Conservation (phyloP, 2,888 invertebrate species). For the Andrena praecox region DNA sequence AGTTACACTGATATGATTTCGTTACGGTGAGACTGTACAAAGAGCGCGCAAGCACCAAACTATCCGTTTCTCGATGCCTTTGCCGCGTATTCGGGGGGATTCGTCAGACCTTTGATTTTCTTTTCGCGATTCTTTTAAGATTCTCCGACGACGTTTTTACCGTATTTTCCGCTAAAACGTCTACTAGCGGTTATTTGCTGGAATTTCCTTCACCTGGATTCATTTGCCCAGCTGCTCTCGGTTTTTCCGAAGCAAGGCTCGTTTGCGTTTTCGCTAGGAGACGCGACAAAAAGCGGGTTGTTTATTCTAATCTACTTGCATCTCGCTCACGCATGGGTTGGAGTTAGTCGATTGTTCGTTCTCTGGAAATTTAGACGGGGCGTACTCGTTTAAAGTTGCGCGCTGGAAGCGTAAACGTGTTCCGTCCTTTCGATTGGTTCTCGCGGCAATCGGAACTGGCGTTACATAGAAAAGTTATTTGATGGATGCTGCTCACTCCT, state of each 20-base stretch:
- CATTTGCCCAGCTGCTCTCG: too few relatives aligned
- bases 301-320: conserved; percentile 40
- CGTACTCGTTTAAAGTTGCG: too few relatives aligned
- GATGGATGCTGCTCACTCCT: not conserved
- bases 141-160: not conserved
- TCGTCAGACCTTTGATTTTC: conserved; percentile 16
- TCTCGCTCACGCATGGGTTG: not conserved
- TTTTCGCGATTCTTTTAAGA: not conserved
- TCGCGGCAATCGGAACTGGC: too few relatives aligned
- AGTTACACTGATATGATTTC: conserved; percentile 79
- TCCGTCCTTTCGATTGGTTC: too few relatives aligned
- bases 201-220: too few relatives aligned
- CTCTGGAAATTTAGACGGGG: too few relatives aligned
- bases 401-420: too few relatives aligned
- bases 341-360: not conserved
- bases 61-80: conserved; percentile 48
- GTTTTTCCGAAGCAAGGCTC: not conserved
- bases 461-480: too few relatives aligned
- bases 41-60: conserved; percentile 60
- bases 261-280: not conserved
- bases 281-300: conserved; percentile 17
- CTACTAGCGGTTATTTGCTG: too few relatives aligned
- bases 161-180: not conserved
- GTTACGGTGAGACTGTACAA: conserved; percentile 72
- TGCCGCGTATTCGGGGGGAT: conserved; percentile 9